A percentile compares a stretch with the other conserved stretches of the same genome.
These are phyloP conservation scores for Sphenodon punctatus DNA, from an alignment of 2,797 vertebrate genomes.

Conservation along the genomic window DNA sequence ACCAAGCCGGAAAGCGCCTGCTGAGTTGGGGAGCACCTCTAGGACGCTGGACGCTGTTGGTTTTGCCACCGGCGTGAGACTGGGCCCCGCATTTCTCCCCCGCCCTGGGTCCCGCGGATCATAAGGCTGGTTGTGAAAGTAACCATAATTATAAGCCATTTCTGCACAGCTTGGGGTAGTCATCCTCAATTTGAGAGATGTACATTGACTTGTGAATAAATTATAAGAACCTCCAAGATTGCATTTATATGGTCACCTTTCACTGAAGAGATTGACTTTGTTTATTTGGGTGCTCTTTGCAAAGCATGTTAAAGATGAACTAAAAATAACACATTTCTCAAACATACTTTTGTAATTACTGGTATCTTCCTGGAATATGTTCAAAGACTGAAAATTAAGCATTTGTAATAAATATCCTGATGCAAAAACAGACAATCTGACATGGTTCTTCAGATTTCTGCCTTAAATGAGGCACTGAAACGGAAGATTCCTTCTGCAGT, in stretches of 20 bases:
- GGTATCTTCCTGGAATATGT: not conserved
- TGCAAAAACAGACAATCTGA: constrained; percentile 42
- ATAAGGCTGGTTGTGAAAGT: no score
- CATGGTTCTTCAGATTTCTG: constrained; percentile 35
- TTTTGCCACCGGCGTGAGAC: no score
- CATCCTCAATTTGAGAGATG: no score
- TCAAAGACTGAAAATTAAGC: constrained; percentile 40
- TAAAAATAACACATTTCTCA: not conserved
- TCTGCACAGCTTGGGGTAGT: no score
- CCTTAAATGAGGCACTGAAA: constrained; percentile 51
- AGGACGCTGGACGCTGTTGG: no score
- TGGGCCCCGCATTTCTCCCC: no score
- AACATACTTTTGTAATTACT: constrained; percentile 7
- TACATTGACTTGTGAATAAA: no score
- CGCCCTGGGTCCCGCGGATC: no score
- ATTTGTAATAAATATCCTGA: constrained; percentile 30
- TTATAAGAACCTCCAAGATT: not conserved
- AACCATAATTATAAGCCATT: no score
- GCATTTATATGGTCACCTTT: not conserved
- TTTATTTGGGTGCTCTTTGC: not conserved
- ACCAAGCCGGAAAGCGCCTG: no score
- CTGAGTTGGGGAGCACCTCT: no score
- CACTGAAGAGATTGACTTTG: accelerated
- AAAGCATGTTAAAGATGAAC: not conserved
- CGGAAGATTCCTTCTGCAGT: constrained; percentile 3